Evolutionary conservation across 2,888 invertebrate genomes (phyloP).

Genomic region (Willowsia nigromaculata): DNA sequence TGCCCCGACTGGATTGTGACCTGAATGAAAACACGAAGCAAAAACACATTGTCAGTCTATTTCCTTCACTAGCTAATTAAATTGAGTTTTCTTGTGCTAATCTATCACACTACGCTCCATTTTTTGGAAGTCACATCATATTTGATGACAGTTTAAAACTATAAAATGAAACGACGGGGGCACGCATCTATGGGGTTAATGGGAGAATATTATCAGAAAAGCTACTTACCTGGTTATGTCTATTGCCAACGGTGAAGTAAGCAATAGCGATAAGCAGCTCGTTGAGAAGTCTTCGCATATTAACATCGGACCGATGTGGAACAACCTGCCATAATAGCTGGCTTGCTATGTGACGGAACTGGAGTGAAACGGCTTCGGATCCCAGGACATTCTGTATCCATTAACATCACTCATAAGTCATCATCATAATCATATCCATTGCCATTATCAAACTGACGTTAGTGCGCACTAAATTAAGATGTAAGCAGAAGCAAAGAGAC

Average conservation of each 20-base stretch:
- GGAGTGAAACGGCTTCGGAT: conserved; percentile 91
- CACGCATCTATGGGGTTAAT: neutral
- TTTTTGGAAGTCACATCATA: neutral
- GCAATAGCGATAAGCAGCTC: conserved; percentile 91
- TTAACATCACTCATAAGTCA: conserved; percentile 70
- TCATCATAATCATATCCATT: conserved; percentile 67
- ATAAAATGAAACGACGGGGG: too few species aligned
- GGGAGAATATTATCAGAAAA: neutral
- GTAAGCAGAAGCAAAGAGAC: neutral
- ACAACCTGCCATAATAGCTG: conserved; percentile 87
- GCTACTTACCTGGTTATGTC: conserved; percentile 86
- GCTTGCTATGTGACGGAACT: conserved; percentile 92
- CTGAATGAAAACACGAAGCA: conserved; percentile 81
- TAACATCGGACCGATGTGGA: conserved; percentile 81
- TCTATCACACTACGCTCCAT: neutral
- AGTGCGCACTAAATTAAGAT: conserved; percentile 30
- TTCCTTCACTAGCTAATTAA: too few species aligned
- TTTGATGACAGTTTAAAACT: neutral
- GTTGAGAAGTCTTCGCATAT: conserved; percentile 84
- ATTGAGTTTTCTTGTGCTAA: neutral
- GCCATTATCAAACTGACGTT: conserved; percentile 62
- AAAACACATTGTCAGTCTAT: too few species aligned
- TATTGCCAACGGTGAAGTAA: conserved; percentile 90
- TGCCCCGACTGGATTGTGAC: conserved; percentile 87
- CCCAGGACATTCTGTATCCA: conserved; percentile 82